These are phyloP conservation scores for Channa striata DNA, from an alignment of 2,797 vertebrate genomes.

Conservation along the genomic window DNA sequence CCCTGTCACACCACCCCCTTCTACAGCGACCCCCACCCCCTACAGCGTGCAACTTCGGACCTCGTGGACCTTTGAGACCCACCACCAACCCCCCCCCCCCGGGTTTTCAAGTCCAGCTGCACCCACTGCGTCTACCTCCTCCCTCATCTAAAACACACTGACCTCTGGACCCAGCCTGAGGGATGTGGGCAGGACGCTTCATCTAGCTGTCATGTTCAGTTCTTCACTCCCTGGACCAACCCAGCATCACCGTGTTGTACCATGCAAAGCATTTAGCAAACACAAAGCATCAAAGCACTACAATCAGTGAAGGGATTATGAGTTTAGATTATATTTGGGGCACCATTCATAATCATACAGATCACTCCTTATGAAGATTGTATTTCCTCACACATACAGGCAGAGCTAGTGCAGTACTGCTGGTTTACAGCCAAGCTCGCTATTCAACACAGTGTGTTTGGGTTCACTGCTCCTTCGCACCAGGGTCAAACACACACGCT, in stretches of 20 bases:
- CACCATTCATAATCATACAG: no score
- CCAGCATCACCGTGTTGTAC: neutral
- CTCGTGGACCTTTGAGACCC: constrained; percentile 54
- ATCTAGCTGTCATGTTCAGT: constrained; percentile 49
- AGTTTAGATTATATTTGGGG: no score
- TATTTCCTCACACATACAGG: constrained; percentile 32
- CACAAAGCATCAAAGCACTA: no score
- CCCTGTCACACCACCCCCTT: constrained; percentile 36
- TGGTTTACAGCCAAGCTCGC: constrained; percentile 49
- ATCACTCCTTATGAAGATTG: neutral
- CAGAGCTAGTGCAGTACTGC: constrained; percentile 28
- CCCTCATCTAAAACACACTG: constrained; percentile 62
- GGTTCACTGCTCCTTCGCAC: constrained; percentile 60
- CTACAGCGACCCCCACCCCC: constrained; percentile 22
- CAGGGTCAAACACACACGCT: constrained; percentile 42
- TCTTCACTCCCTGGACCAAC: constrained; percentile 33
- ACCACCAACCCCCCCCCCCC: constrained; percentile 31
- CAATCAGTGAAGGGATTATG: no score
- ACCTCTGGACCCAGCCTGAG: constrained; percentile 72
- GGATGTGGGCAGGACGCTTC: constrained; percentile 46
- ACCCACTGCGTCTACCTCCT: constrained; percentile 48
- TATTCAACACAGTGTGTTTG: constrained; percentile 46
- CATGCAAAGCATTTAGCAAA: neutral
- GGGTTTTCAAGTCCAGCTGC: constrained; percentile 65
- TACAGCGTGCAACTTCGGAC: constrained; percentile 59